Evolutionary conservation across 2,113 vertebrate species (phyloP).

Genomic region (Cryptotis parvus): DNA sequence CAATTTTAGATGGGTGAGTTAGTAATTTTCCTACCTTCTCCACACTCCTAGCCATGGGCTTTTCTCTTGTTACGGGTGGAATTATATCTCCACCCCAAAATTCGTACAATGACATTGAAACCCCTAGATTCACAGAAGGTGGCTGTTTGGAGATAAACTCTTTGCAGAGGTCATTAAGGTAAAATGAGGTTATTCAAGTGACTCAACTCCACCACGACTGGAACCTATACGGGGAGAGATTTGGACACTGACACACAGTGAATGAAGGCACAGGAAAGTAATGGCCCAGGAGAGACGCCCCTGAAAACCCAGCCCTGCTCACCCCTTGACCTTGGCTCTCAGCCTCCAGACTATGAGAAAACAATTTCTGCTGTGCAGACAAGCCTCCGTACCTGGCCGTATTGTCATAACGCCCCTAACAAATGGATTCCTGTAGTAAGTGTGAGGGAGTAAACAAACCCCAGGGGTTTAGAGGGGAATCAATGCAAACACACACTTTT

Average conservation of each 20-base stretch:
- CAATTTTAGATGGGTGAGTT: slow-evolving; percentile 19
- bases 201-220: too few relatives aligned
- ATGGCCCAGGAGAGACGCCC: not conserved
- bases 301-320: not conserved
- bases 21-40: not conserved
- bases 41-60: not conserved
- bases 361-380: not conserved
- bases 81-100: not conserved
- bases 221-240: not conserved
- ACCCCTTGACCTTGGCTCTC: not conserved
- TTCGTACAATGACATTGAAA: not conserved
- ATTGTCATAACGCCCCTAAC: not conserved
- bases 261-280: not conserved
- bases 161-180: slow-evolving; percentile 12
- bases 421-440: not conserved
- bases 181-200: not conserved
- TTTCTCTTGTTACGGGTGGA: not conserved
- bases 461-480: slow-evolving; percentile 6
- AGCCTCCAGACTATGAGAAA: not conserved
- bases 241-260: not conserved
- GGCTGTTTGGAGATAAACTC: slow-evolving; percentile 35
- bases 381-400: not conserved
- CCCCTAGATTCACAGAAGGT: not conserved
- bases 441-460: slow-evolving; percentile 19
- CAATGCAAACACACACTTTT: not conserved